Conservation (phyloP, 2,797 vertebrate species). For the Rhyacichthys aspro region DNA sequence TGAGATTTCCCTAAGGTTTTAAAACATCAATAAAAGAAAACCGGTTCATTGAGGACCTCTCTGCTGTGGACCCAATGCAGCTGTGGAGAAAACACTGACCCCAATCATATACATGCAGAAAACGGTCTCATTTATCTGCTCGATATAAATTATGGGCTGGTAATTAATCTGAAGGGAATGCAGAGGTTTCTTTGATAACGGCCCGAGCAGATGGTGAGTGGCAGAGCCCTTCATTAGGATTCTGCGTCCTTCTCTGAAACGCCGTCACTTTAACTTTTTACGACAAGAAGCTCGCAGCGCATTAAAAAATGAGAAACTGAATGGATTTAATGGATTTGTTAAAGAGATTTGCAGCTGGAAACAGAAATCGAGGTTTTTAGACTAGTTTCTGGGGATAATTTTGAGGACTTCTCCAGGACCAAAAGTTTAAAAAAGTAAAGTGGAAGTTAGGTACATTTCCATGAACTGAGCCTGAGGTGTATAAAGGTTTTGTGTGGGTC, state of each 20-base stretch:
- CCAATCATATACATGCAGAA: conserved; percentile 15
- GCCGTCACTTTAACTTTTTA: conserved; percentile 43
- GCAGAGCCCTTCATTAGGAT: conserved; percentile 66
- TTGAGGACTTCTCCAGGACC: no score
- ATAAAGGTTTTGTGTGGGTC: no score
- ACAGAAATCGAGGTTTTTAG: neutral
- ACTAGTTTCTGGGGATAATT: no score
- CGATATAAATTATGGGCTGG: conserved; percentile 40
- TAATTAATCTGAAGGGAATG: conserved; percentile 69
- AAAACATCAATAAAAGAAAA: conserved; percentile 19
- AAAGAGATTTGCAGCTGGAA: conserved; percentile 8
- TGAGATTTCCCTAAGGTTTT: neutral
- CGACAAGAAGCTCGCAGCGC: conserved; percentile 21
- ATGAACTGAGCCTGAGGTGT: no score
- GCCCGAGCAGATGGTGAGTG: conserved; percentile 66
- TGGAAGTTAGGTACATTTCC: no score
- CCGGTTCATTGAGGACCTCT: no score
- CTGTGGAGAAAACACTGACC: conserved; percentile 11
- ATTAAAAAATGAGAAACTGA: conserved; percentile 33
- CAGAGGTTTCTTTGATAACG: conserved; percentile 62
- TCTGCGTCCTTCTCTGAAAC: conserved; percentile 43
- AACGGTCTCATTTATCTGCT: conserved; percentile 43
- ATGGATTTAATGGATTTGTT: conserved; percentile 13
- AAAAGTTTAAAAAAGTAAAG: no score
- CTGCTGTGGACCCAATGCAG: neutral